Conservation (phyloP, 2,888 invertebrate genomes). For the Prenolepis imparis region DNA sequence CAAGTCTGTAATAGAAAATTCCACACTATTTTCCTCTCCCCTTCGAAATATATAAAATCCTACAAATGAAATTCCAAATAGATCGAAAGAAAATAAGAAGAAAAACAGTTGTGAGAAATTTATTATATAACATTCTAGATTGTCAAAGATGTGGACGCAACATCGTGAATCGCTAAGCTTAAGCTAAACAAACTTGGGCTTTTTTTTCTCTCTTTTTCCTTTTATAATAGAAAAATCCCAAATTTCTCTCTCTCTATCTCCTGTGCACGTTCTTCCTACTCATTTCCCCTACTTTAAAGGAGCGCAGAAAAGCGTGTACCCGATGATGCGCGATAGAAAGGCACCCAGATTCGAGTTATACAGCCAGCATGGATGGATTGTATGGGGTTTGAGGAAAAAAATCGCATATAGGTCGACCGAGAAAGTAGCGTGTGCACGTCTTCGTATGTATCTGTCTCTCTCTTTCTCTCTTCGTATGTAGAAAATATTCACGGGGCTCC, state of each 20-base stretch:
- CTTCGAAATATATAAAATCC: not conserved
- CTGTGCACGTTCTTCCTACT: constrained; percentile 8
- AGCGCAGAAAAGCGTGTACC: constrained; percentile 52
- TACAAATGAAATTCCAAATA: constrained; percentile 18
- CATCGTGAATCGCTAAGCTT: not conserved
- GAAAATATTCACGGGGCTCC: constrained; percentile 32
- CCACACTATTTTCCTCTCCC: not conserved
- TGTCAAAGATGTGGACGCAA: not conserved
- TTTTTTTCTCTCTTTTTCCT: not conserved
- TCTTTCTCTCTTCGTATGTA: constrained; percentile 20
- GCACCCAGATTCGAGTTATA: constrained; percentile 73
- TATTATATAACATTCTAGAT: constrained; percentile 43
- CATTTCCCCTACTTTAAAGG: constrained; percentile 7
- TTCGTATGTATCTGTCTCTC: constrained; percentile 38
- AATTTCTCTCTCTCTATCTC: constrained; percentile 14
- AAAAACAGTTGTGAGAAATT: constrained; percentile 17
- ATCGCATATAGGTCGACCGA: constrained; percentile 78
- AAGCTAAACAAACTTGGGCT: not conserved
- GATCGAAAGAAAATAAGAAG: constrained; percentile 13
- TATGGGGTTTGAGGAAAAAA: constrained; percentile 66
- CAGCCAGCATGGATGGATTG: constrained; percentile 50
- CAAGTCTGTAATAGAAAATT: not conserved
- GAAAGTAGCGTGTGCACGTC: constrained; percentile 75
- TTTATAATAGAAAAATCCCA: not conserved
- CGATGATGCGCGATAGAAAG: constrained; percentile 70